Evolutionary conservation across 2,888 invertebrate genomes (phyloP).

Genomic region (Chymomyza procnemis): DNA sequence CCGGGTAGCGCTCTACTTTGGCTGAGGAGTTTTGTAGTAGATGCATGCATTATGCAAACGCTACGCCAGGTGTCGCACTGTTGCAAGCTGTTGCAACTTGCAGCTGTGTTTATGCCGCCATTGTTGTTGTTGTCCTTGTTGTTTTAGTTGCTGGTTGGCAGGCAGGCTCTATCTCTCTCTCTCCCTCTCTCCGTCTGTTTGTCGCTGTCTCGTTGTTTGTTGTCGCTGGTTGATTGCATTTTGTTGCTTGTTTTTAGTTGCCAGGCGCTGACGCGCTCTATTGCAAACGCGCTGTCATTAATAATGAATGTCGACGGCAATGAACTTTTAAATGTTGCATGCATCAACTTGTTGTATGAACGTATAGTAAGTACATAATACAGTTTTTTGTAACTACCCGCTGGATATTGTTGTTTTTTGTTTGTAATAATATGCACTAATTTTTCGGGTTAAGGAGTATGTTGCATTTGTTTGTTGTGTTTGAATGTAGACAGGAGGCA

Average conservation of each 20-base stretch:
- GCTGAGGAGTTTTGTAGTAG: slow-evolving; percentile 5
- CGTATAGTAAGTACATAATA: slow-evolving; percentile 4
- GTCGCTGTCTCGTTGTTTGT: too few species aligned
- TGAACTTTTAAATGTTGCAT: slow-evolving; percentile 78
- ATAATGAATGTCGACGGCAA: slow-evolving; percentile 78
- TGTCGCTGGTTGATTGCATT: slow-evolving; percentile 68
- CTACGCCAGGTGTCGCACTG: not conserved
- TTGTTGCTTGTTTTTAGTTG: slow-evolving; percentile 73
- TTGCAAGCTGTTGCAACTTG: slow-evolving; percentile 30
- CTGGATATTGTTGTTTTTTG: not conserved
- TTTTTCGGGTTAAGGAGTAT: too few species aligned
- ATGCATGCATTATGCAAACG: slow-evolving; percentile 58
- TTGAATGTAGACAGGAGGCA: too few species aligned
- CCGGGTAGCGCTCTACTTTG: slow-evolving; percentile 4
- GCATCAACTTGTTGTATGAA: slow-evolving; percentile 48
- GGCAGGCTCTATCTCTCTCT: slow-evolving; percentile 18
- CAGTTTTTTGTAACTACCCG: slow-evolving; percentile 1
- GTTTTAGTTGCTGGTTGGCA: slow-evolving; percentile 10
- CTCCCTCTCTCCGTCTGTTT: slow-evolving; percentile 44
- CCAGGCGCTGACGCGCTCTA: slow-evolving; percentile 41
- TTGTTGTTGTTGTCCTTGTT: slow-evolving; percentile 20
- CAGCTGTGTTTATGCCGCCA: slow-evolving; percentile 25
- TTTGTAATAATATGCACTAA: too few species aligned
- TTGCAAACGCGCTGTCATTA: slow-evolving; percentile 71
- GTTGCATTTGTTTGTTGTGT: too few species aligned